A percentile compares a stretch with the other conserved stretches of the same genome.
Conservation (phyloP, 2,888 invertebrate genomes). For the Papilio gigon region DNA sequence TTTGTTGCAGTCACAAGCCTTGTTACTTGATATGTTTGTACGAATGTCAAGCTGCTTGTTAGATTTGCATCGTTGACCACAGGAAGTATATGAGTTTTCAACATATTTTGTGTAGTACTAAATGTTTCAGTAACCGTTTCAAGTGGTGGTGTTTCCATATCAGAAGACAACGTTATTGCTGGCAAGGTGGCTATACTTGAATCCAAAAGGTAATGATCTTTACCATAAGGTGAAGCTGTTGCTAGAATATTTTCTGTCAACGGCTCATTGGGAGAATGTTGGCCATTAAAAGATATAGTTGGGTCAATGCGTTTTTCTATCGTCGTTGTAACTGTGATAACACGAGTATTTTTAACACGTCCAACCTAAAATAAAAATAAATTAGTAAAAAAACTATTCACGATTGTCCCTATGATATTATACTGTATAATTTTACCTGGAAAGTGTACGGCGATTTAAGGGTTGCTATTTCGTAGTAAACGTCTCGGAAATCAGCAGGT, state of each 20-base stretch:
- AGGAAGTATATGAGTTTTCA: constrained; percentile 94
- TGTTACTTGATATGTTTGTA: constrained; percentile 94
- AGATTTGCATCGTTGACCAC: constrained; percentile 88
- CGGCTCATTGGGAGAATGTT: constrained; percentile 87
- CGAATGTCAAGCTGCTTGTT: constrained; percentile 90
- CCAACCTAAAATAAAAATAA: constrained; percentile 85
- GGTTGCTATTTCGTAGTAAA: constrained; percentile 94
- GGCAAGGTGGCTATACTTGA: constrained; percentile 92
- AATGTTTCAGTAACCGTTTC: constrained; percentile 95
- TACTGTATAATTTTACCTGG: constrained; percentile 83
- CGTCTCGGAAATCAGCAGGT: constrained; percentile 91
- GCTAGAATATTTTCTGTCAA: constrained; percentile 94
- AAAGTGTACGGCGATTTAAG: constrained; percentile 95
- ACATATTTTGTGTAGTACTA: constrained; percentile 93
- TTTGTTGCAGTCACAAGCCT: constrained; percentile 94
- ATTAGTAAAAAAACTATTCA: constrained; percentile 30
- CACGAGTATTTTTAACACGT: constrained; percentile 92
- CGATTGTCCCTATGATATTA: neutral
- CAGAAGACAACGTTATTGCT: constrained; percentile 88
- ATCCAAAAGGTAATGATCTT: constrained; percentile 85
- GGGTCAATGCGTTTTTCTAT: constrained; percentile 89
- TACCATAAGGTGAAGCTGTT: constrained; percentile 88
- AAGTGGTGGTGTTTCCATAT: constrained; percentile 91
- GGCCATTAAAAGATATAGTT: constrained; percentile 78
- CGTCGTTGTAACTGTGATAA: constrained; percentile 93